These are phyloP conservation scores for Coremacera marginata DNA, from an alignment of 2,888 invertebrate genomes.

Conservation along the genomic window DNA sequence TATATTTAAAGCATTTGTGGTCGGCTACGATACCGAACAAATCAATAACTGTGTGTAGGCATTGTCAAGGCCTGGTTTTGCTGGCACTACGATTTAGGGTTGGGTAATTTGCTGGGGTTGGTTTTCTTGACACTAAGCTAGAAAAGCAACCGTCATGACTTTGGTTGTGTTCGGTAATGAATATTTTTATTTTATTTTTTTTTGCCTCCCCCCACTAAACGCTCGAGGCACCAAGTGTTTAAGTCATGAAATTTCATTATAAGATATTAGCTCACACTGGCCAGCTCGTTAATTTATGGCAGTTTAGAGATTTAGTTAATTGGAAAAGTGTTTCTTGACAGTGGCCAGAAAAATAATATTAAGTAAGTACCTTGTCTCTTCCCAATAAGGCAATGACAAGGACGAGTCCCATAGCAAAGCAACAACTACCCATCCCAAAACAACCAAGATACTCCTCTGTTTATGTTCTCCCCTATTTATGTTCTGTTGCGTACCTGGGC, in stretches of 20 bases:
- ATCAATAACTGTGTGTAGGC: constrained; percentile 10
- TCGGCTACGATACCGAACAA: constrained; percentile 1
- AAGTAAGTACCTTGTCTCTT: not conserved
- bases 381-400: too few relatives aligned
- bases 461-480: not conserved
- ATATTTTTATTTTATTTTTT: not conserved
- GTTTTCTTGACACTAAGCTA: not conserved
- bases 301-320: constrained; percentile 67
- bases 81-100: not conserved
- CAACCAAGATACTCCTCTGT: too few relatives aligned
- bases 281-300: constrained; percentile 59
- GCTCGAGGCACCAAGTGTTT: constrained; percentile 15
- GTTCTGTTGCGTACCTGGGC: not conserved
- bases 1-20: not conserved
- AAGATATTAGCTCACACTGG: constrained; percentile 39
- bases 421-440: too few relatives aligned
- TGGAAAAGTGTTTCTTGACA: constrained; percentile 57
- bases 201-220: not conserved
- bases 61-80: not conserved
- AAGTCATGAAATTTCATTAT: constrained; percentile 59
- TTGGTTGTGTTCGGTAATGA: not conserved
- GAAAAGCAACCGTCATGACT: not conserved
- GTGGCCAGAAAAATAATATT: not conserved
- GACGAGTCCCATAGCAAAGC: too few relatives aligned
- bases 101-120: constrained; percentile 8